Evolutionary conservation across 2,113 vertebrate species (phyloP).

Genomic region (Vimba vimba): DNA sequence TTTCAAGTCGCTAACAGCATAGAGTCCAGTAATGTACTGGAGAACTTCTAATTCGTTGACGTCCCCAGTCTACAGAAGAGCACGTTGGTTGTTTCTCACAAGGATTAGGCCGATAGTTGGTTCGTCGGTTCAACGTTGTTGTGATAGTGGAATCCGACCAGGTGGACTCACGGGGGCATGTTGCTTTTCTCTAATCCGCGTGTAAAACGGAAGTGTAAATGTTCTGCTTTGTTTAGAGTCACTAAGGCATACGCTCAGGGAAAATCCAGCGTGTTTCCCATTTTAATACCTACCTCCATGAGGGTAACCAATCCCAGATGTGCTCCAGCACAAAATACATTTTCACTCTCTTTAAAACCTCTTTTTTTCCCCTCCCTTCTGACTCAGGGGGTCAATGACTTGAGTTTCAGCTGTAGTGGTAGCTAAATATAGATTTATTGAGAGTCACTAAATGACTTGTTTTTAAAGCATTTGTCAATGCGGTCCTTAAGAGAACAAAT

Average conservation of each 20-base stretch:
- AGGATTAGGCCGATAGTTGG: conserved; percentile 6
- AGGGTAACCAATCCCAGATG: conserved; percentile 69
- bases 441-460: conserved; percentile 58
- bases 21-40: conserved; percentile 17
- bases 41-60: conserved; percentile 18
- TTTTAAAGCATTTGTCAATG: conserved; percentile 57
- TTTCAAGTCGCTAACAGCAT: conserved; percentile 36
- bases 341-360: conserved; percentile 61
- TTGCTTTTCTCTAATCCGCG: conserved; percentile 42
- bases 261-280: conserved; percentile 64
- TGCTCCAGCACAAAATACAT: conserved; percentile 60
- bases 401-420: conserved; percentile 50
- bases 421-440: conserved; percentile 60
- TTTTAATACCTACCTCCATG: conserved; percentile 68
- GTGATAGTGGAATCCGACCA: conserved; percentile 35
- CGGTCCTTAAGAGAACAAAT: conserved; percentile 51
- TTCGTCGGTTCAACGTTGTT: conserved; percentile 2
- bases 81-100: conserved; percentile 22
- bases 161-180: conserved; percentile 42
- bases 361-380: conserved; percentile 35
- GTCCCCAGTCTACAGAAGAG: not conserved
- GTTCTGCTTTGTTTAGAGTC: conserved; percentile 67
- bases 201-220: conserved; percentile 62
- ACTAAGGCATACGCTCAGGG: conserved; percentile 61
- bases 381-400: conserved; percentile 58